Evolutionary conservation across 30 jellyfish, hydroid and myxozoan genomes (phyloP), one percentile per base, ranked within the genome.

Genomic region (Morbakka virulenta): DNA sequence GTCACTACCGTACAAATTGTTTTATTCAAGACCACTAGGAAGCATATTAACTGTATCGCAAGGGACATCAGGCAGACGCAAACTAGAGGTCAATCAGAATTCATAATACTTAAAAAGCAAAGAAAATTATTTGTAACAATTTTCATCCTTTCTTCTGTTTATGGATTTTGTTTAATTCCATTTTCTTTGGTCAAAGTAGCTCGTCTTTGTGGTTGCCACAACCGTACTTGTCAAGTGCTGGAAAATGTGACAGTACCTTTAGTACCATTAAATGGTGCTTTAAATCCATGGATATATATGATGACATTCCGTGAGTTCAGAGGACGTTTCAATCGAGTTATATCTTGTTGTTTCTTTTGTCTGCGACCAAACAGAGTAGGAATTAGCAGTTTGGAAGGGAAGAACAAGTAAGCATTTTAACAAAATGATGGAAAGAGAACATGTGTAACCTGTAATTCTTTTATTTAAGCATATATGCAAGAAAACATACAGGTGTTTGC

Each of bases 251-350:
- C 63, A 24, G 76, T 14, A 11, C 76, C 76, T 13, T 21, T 64
- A 32, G 3, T 28, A 21, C 27, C 32, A 4, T 21, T 64, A 32
- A 64, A 64, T 64, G 76, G 65, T n/a, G 63, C 76, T 2, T 11
- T 64, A 32, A 64, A 64, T 27, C 76, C 76, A 2, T 64, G 27
- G 52, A 20, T 64, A 20, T 64, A 64, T 64, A 41, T 41, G 57
- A 6, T 17, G 17, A 41, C 57, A 6, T 41, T 41, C 17, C 57
- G 57, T 6, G 57, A 41, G 17, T 41, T 41, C 17, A 9, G 57
- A 17, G 13, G 17, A 41, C 13, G 13, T 17, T 17, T 41, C 9
- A 9, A 41, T 41, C 57, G 57, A 41, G 17, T 6, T 6, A 17
- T 41, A 6, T 9, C 57, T 6, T 6, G 9, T 41, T 41, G 57